Base-by-base conservation (phyloP, 2,113 vertebrate species). In the Siniperca knerii region DNA sequence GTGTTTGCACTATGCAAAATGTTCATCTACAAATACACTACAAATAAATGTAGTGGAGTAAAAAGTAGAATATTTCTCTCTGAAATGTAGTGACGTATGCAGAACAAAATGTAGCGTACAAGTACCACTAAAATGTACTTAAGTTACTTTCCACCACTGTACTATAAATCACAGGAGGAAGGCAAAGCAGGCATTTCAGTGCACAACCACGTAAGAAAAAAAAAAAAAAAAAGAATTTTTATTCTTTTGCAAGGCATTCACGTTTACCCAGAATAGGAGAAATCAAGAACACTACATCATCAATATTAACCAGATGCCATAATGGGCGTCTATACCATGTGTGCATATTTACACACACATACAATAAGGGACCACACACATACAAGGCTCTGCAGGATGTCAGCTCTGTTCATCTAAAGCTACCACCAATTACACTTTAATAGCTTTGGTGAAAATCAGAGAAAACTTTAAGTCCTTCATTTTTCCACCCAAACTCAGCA, bases 391-490 rank as follows among this genome's bases (percentile, higher is more conserved):
- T 83, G 92, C 83, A 89, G 85, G 89, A 89, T 77, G 85, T 87
- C 67, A 67, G 77, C 75, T 89, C 84, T 68, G 79, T 67, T 78
- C 76, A 69, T 88, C 84, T 91, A 93, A 89, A 92, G 90, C 93
- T 85, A 90, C 85, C 68, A 86, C 67, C 85, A 87, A 79, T 90
- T 83, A 92, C 85, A 89, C 82, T 91, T 94, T 92, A 94, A 94
- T 92, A 93, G 92, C 93, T 94, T 95, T 92, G 93, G 93, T 95
- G 94, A 94, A 91, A 93, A 84, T 87, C 29, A 70, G 64, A 91
- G 50, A 75, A 80, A 82, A 75, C 64, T 20, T 79, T 2, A 65
- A 82, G 72, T 77, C 16, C 6, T 10, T 67, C 67, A 64, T 65
- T 74, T 69, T 70, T 54, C 67, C 85, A 85, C 81, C 70, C 62